Base-by-base conservation (phyloP, 1,140 invertebrate species). In the Chrysomallon squamiferum region DNA sequence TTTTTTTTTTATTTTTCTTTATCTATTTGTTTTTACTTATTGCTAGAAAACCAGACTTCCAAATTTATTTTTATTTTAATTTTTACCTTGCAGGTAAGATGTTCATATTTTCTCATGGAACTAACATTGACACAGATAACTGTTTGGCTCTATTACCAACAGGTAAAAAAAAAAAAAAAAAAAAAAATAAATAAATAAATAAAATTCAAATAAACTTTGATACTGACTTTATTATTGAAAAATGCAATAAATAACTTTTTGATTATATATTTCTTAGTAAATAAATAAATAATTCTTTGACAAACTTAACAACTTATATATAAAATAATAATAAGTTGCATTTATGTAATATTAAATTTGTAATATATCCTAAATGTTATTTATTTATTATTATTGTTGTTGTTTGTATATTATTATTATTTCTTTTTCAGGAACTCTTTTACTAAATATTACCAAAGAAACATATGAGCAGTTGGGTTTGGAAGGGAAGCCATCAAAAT, bases 111-210 rank as follows among this genome's bases (percentile, higher is more conserved):
- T 79, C 79, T 1, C 65, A 75, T 61, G 65, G 68, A 18, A 76
- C 69, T 27, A 57, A 52, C 18, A 72, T 79, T 29, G 76, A 81
- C 56, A 62, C 43, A 25, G 67, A 78, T 43, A 64, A 77, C 58
- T 78, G 77, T 72, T 35, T 78, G n/a, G 70, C 73, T 32, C 3
- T 81, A 22, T 45, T 75, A 20, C 79, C 79, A 5, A 71, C 73
- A 71, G 79, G 79, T 81, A 68, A 69, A 72, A 73, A 71, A 68
- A 15, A 18, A 6, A n/a, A 6, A 15, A 11, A 47, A 47, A 20
- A 11, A 47, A 47, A 47, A 5, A 47, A 47, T 20, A 47, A 47
- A 47, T 47, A 47, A n/a, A 47, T 47, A n/a, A 1, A 22, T 47
- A 15, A 47, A 22, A n/a, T n/a, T 47, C 43, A 4, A n/a, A 22